phyloP scores from a whole-genome alignment of 2,888 invertebrate species.

The Drosophila subquinaria region DNA sequence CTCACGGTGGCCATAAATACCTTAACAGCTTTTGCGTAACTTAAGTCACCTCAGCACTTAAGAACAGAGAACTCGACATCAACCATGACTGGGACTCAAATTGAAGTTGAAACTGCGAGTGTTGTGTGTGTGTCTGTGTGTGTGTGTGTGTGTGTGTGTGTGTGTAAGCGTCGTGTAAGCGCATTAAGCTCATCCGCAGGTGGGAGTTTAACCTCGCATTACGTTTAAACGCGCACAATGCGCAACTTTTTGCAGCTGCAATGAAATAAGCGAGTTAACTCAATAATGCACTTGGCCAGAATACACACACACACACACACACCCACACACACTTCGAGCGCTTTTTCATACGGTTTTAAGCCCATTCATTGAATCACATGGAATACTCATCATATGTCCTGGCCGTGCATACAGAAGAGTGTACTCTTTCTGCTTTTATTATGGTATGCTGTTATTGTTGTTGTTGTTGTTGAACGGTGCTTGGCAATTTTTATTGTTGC shows the following conservation, averaged over 20 bases:
- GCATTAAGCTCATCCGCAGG: slow-evolving; percentile 70
- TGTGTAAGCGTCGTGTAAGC: slow-evolving; percentile 49
- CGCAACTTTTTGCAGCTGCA: slow-evolving; percentile 62
- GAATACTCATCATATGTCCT: slow-evolving; percentile 42
- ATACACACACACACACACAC: neutral
- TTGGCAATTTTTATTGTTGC: slow-evolving; percentile 34
- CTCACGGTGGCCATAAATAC: slow-evolving; percentile 70
- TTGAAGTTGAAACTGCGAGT: slow-evolving; percentile 18
- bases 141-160: no score
- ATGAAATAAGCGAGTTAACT: slow-evolving; percentile 68
- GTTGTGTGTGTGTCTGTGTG: slow-evolving; percentile 1
- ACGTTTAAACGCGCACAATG: slow-evolving; percentile 68
- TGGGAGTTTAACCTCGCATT: slow-evolving; percentile 60
- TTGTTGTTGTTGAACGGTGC: slow-evolving; percentile 30
- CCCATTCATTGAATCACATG: slow-evolving; percentile 58
- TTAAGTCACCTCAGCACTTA: slow-evolving; percentile 76
- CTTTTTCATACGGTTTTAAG: slow-evolving; percentile 38
- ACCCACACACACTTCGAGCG: slow-evolving; percentile 9
- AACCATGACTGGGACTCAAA: slow-evolving; percentile 18
- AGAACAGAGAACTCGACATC: slow-evolving; percentile 36
- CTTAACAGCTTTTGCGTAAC: slow-evolving; percentile 76
- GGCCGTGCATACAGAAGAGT: slow-evolving; percentile 34
- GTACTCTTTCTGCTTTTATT: slow-evolving; percentile 38
- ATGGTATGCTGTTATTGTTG: slow-evolving; percentile 39
- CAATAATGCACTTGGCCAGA: slow-evolving; percentile 73